Evolutionary conservation across 1,140 invertebrate genomes (phyloP).

Genomic region (Coelopa frigida): DNA sequence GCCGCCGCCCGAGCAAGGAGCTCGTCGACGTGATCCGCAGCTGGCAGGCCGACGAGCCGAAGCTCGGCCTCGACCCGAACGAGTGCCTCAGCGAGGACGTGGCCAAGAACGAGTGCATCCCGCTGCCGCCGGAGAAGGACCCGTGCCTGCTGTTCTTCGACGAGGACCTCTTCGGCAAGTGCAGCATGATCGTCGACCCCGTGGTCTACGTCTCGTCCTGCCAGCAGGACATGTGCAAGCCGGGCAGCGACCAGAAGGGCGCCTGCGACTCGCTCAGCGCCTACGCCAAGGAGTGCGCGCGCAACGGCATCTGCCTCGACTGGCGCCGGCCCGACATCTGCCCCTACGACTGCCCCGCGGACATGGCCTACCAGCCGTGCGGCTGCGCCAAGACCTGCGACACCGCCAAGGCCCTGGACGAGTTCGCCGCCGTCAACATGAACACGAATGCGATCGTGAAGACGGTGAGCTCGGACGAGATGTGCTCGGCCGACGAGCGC

Average conservation of each 20-base stretch:
- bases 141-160: conserved; percentile 59
- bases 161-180: conserved; percentile 59
- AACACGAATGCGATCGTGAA: conserved; percentile 38
- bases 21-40: conserved; percentile 51
- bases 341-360: conserved; percentile 53
- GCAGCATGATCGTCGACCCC: conserved; percentile 65
- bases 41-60: conserved; percentile 53
- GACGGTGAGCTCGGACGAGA: conserved; percentile 43
- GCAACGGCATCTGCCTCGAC: conserved; percentile 59
- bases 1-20: conserved; percentile 33
- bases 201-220: conserved; percentile 59
- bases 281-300: conserved; percentile 65
- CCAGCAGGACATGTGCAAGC: conserved; percentile 57
- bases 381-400: conserved; percentile 68
- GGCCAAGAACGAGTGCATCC: conserved; percentile 48
- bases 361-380: conserved; percentile 61
- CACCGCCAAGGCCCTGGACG: conserved; percentile 32
- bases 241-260: conserved; percentile 47
- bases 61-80: conserved; percentile 31
- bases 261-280: conserved; percentile 60
- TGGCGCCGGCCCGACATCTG: conserved; percentile 62
- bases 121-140: conserved; percentile 51
- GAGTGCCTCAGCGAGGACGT: conserved; percentile 36
- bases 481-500: conserved; percentile 48
- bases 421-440: conserved; percentile 45